Evolutionary conservation across 1,140 invertebrate genomes (phyloP).

Genomic region (Phortica variegata): DNA sequence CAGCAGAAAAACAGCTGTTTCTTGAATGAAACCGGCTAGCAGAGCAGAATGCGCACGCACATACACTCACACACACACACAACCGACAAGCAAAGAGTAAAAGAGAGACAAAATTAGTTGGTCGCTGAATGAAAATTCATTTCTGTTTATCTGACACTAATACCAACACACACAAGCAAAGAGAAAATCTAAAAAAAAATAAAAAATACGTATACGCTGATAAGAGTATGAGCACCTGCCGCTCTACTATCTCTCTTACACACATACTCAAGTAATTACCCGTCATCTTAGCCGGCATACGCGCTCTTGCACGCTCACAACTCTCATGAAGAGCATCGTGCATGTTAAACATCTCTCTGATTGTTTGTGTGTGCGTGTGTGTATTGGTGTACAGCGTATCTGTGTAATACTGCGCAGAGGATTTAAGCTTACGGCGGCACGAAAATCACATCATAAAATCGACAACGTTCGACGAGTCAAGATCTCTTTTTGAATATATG

Average conservation of each 20-base stretch:
- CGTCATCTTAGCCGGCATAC: too few species aligned
- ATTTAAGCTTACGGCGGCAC: slow-evolving; percentile 50
- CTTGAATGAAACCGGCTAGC: slow-evolving; percentile 48
- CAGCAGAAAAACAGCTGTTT: slow-evolving; percentile 43
- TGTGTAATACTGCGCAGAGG: slow-evolving; percentile 22
- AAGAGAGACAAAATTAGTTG: too few species aligned
- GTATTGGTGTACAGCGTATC: background rate
- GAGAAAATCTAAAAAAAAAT: too few species aligned
- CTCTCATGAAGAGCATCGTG: slow-evolving; percentile 3
- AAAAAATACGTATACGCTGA: too few species aligned
- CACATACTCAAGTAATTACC: too few species aligned
- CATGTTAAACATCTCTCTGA: background rate
- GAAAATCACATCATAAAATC: slow-evolving; percentile 53
- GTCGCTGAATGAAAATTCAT: too few species aligned
- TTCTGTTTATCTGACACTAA: too few species aligned
- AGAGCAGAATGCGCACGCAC: too few species aligned
- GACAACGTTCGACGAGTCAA: slow-evolving; percentile 48
- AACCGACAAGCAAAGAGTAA: slow-evolving; percentile 1
- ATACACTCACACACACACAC: slow-evolving; percentile 9
- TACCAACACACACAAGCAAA: too few species aligned
- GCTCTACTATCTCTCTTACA: too few species aligned
- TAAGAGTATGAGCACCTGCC: too few species aligned
- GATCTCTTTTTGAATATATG: slow-evolving; percentile 16
- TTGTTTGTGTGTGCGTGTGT: background rate
- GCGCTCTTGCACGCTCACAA: slow-evolving; percentile 24